Evolutionary conservation across 1,140 invertebrate species (phyloP), one percentile per base, ranked within the genome.

Genomic region (Amphibalanus amphitrite): DNA sequence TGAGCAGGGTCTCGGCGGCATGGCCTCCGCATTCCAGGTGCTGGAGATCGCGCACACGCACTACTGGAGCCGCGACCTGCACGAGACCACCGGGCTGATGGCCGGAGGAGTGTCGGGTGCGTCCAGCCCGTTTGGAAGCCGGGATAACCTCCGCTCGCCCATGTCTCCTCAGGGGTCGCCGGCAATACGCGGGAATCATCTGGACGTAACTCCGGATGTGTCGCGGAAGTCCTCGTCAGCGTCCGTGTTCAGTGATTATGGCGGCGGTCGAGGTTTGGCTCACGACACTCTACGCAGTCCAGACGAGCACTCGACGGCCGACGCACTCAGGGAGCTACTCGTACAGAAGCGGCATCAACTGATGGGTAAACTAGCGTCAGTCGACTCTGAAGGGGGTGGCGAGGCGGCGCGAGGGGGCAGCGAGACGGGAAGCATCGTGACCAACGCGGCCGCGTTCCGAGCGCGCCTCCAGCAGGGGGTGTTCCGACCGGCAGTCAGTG

Each of bases 31-130:
- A 23, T 96, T 95, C 80, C 94, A 97, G 81, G 83, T 98, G 69
- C 87, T 98, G 74, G 96, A 99, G 84, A 95, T 99, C 78, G 92
- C 95, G 1, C 95, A 99, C 80, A 99, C 96, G 0, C 96, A 99
- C 81, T 99, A 92, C 79, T 98, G 95, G 94, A 90, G 89, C 69
- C 91, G 92, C 78, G 94, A 97, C 78, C 78, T 90, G 0, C 82
- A 82, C 23, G 86, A 91, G 67, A 73, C 77, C 47, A 74, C 67
- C 47, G 74, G 71, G 69, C 47, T 23, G 10, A 23, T 20, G 13
- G 47, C 47, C 20, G 47, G 47, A 13, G 47, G 47, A 17, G 20
- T 23, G 6, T 72, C 38, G 20, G 33, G 33, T 26, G n/a, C 67
- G 79, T 79, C 79, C 30, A 80, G 78, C 73, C 81, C 80, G 65